These are phyloP conservation scores for Lepidonotus clava DNA, from an alignment of 2,888 invertebrate species.

Conservation along the genomic window DNA sequence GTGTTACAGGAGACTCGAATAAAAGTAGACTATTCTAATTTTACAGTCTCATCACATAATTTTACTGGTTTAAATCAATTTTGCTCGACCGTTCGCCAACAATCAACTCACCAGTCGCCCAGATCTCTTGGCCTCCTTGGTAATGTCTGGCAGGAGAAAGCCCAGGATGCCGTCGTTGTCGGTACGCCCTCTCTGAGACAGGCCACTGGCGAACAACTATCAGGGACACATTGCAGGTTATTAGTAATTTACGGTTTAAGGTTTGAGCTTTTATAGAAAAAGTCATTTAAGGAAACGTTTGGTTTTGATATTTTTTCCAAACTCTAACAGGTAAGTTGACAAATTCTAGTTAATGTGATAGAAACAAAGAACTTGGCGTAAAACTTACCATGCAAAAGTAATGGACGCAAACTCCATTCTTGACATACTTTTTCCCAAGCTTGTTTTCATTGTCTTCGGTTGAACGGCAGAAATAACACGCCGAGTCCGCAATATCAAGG, in stretches of 20 bases:
- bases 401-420: constrained; percentile 85
- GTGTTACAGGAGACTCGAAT: no score
- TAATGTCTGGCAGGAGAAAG: constrained; percentile 87
- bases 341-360: no score
- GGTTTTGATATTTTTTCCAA: no score
- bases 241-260: no score
- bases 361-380: neutral
- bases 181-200: constrained; percentile 73
- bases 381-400: constrained; percentile 88
- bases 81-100: no score
- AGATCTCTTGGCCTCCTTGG: constrained; percentile 85
- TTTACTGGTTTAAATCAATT: no score
- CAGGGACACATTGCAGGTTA: constrained; percentile 67
- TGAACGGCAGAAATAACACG: constrained; percentile 18
- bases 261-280: no score
- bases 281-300: no score
- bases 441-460: constrained; percentile 69
- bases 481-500: no score
- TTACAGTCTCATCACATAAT: no score
- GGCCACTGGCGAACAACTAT: constrained; percentile 78
- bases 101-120: constrained; percentile 82
- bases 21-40: no score
- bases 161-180: constrained; percentile 87
- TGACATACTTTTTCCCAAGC: constrained; percentile 70
- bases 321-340: no score